phyloP scores from a whole-genome alignment of 2,797 vertebrate species.

The Alauda arvensis region DNA sequence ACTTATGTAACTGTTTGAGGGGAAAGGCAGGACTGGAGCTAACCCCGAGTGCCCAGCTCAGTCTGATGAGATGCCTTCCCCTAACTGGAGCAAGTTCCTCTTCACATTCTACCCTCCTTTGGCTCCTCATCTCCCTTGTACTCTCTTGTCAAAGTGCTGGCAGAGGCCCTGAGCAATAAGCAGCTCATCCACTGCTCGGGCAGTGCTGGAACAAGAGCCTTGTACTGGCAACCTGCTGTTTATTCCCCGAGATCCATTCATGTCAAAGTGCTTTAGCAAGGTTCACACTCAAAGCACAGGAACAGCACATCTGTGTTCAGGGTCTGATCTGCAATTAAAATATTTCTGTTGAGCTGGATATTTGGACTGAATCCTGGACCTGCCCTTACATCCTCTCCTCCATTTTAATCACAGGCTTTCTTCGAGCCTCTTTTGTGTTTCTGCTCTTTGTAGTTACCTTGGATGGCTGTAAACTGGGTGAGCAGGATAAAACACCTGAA shows the following conservation, averaged over 20 bases:
- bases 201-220: not conserved
- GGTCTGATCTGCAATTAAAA: not conserved
- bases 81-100: constrained; percentile 12
- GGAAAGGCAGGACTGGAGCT: not conserved
- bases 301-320: not conserved
- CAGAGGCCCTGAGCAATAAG: not conserved
- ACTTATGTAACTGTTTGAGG: not conserved
- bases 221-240: not conserved
- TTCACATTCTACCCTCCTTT: not conserved
- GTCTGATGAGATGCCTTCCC: not conserved
- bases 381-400: not conserved
- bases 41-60: not conserved
- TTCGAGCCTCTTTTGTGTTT: not conserved
- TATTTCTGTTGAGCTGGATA: not conserved
- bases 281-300: not conserved
- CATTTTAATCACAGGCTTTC: not conserved
- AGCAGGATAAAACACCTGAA: not conserved
- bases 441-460: not conserved
- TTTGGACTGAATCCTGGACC: not conserved
- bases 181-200: not conserved
- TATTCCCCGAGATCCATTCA: not conserved
- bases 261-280: not conserved
- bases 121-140: not conserved
- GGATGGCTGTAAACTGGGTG: not conserved
- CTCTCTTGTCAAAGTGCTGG: not conserved